A percentile compares a stretch with the other conserved stretches of the same genome.
Evolutionary conservation across 1,140 invertebrate species (phyloP).

Genomic region (Venturia canescens): DNA sequence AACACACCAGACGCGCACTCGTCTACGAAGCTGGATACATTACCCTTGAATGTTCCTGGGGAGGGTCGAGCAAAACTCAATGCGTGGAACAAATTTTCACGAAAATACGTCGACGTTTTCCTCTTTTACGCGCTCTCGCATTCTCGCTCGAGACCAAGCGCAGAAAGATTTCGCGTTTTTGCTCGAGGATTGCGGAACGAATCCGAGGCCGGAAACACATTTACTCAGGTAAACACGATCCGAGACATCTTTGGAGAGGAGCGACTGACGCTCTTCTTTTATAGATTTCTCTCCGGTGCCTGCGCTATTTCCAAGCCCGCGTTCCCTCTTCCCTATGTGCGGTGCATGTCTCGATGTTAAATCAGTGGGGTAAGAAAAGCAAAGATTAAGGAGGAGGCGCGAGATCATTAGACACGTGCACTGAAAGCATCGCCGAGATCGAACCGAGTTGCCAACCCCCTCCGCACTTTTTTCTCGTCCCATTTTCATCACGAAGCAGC

Average conservation of each 20-base stretch:
- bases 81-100: slow-evolving; percentile 38
- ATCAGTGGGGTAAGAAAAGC: background rate
- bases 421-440: background rate
- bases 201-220: slow-evolving; percentile 40
- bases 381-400: slow-evolving; percentile 10
- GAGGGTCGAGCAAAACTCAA: slow-evolving; percentile 7
- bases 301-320: slow-evolving; percentile 4
- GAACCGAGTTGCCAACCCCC: background rate
- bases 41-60: background rate
- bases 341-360: background rate
- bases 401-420: slow-evolving; percentile 25
- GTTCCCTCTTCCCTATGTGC: slow-evolving; percentile 1
- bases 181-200: slow-evolving; percentile 33
- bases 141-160: background rate
- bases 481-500: background rate
- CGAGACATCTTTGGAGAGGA: background rate
- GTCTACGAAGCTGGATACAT: background rate
- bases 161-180: slow-evolving; percentile 22
- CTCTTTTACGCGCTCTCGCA: background rate
- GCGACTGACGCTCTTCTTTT: background rate
- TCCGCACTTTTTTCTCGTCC: background rate
- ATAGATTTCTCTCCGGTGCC: background rate
- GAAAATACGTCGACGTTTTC: slow-evolving; percentile 11
- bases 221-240: slow-evolving; percentile 35
- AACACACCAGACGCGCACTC: slow-evolving; percentile 5